These are phyloP conservation scores for Aspidoscelis tigris DNA, from an alignment of 2,113 vertebrate species.

Conservation along the genomic window DNA sequence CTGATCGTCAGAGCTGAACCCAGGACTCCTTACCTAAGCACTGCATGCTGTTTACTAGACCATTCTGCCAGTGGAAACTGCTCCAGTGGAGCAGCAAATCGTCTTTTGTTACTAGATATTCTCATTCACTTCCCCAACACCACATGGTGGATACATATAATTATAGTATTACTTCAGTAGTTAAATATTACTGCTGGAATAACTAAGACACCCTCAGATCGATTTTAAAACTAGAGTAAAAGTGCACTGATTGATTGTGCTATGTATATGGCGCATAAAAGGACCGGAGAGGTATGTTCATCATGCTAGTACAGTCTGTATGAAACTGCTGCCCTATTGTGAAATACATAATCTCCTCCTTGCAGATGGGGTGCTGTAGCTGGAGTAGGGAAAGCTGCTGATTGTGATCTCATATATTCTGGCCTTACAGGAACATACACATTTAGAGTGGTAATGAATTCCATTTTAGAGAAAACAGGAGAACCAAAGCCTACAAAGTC, in stretches of 20 bases:
- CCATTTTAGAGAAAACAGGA: background rate
- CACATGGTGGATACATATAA: constrained; percentile 65
- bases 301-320: constrained; percentile 22
- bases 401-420: background rate
- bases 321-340: background rate
- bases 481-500: background rate
- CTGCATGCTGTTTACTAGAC: background rate
- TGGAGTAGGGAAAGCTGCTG: background rate
- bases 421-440: background rate
- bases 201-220: constrained; percentile 61
- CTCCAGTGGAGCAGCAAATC: background rate
- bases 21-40: background rate
- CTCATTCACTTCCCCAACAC: constrained; percentile 66
- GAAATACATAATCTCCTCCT: background rate
- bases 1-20: background rate
- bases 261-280: constrained; percentile 54
- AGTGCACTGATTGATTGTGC: constrained; percentile 60
- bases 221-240: constrained; percentile 69
- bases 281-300: constrained; percentile 59
- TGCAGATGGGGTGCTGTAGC: too few relatives aligned
- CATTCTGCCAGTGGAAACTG: background rate
- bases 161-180: constrained; percentile 70
- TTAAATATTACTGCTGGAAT: constrained; percentile 68
- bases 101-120: constrained; percentile 57
- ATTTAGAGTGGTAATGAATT: background rate